Evolutionary conservation across 2,888 invertebrate genomes (phyloP).

Genomic region (Eutolmus rufibarbis): DNA sequence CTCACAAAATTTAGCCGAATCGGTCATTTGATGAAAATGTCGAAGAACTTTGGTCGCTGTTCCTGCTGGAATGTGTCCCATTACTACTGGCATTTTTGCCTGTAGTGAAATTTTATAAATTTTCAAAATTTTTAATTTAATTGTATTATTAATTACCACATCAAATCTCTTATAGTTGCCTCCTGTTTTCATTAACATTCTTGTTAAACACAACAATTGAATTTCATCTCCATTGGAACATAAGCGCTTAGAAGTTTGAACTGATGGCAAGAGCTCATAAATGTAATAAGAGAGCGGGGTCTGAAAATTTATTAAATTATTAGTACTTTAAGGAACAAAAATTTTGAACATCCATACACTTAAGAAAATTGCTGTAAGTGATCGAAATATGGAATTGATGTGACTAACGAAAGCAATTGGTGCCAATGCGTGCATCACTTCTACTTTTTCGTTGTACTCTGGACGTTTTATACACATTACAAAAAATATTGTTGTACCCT

Average conservation of each 20-base stretch:
- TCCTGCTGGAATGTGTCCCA: background rate
- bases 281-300: background rate
- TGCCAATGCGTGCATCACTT: constrained; percentile 64
- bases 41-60: background rate
- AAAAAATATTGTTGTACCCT: constrained; percentile 65
- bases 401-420: constrained; percentile 63
- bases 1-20: background rate
- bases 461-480: constrained; percentile 63
- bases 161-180: background rate
- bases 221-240: background rate
- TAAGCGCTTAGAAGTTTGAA: background rate
- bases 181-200: background rate
- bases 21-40: background rate
- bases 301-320: background rate
- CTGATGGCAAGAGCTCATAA: background rate
- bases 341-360: background rate
- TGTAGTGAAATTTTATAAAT: background rate
- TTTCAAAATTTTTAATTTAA: background rate
- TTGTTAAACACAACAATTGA: background rate
- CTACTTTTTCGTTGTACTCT: constrained; percentile 65
- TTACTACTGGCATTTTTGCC: background rate
- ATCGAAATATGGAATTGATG: constrained; percentile 53
- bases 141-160: background rate
- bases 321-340: background rate
- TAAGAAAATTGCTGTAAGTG: background rate